Conservation (phyloP, 2,888 invertebrate genomes). For the Callyntrura sp. region DNA sequence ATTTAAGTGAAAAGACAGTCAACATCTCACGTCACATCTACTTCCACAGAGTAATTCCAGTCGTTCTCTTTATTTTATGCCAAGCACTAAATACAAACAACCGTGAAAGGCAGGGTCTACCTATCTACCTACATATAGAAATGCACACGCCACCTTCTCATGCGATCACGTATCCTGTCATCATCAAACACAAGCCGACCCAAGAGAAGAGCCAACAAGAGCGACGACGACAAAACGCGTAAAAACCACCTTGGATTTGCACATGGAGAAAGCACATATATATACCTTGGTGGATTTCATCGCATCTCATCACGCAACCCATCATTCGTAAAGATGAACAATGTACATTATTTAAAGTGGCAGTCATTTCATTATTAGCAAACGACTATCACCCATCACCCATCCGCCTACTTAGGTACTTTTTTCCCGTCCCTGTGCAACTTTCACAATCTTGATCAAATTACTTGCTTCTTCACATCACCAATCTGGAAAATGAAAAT, state of each 20-base stretch:
- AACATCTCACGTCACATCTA: constrained; percentile 13
- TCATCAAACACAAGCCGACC: constrained; percentile 25
- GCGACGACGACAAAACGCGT: neutral
- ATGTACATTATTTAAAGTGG: constrained; percentile 62
- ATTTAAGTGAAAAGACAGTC: constrained; percentile 15
- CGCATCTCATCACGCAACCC: constrained; percentile 45
- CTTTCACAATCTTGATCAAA: constrained; percentile 62
- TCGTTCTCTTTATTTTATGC: constrained; percentile 48
- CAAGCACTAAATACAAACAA: constrained; percentile 55
- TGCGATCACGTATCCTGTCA: constrained; percentile 52
- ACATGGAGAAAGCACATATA: neutral
- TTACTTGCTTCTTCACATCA: constrained; percentile 66
- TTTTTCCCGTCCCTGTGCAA: neutral
- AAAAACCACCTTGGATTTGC: neutral
- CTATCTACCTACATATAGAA: neutral
- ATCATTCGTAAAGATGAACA: constrained; percentile 55
- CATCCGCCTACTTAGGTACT: constrained; percentile 25
- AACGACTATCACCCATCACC: constrained; percentile 52
- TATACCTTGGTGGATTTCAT: constrained; percentile 42
- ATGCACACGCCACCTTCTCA: constrained; percentile 42
- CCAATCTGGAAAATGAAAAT: constrained; percentile 57
- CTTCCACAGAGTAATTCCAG: neutral
- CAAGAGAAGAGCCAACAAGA: constrained; percentile 15
- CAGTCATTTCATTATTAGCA: constrained; percentile 66
- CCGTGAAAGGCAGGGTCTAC: constrained; percentile 31